Base-by-base conservation (phyloP, 2,888 invertebrate species). In the Antheraea yamamai region DNA sequence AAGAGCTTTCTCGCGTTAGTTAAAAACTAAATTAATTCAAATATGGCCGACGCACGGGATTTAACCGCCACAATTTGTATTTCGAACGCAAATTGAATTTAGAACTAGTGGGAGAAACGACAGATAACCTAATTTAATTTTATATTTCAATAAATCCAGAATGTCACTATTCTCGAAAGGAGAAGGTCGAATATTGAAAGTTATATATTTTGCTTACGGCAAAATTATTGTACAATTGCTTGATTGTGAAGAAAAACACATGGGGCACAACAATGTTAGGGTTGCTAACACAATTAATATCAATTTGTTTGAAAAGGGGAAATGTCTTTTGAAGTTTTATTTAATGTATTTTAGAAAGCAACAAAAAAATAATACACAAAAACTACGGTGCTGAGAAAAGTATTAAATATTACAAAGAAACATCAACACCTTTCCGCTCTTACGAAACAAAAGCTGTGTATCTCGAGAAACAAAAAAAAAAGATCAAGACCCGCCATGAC, bases 221-320 rank as follows among this genome's bases (percentile, higher is more conserved):
- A 83, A 83, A 85, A 85, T 85, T 84, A 83, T 88, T 87, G 83
- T 80, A 80, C 82, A 86, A 90, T 86, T 83, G 84, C 84, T 88
- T 93, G 89, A 92, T 92, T 93, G 92, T 88, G 86, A 91, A 93
- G 92, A 93, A 93, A 92, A 94, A 94, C 92, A 93, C 92, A 93
- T 92, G 92, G 94, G 93, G 92, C 87, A 83, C 85, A 84, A 81
- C 79, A 78, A 82, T 83, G 86, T 87, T 85, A 86, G 88, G 89
- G 90, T 87, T 88, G 86, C 89, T 93, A 92, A 94, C 85, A 88
- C 89, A 93, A 93, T 94, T 93, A 93, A 94, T 94, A 93, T 92
- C 92, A 94, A 94, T 94, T 93, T 92, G 89, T 84, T 81, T 82
- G 79, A 83, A 84, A 82, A 81, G 88, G 88, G 90, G 90, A 85